Conservation (phyloP, 2,113 vertebrate genomes). For the Petromus typicus region DNA sequence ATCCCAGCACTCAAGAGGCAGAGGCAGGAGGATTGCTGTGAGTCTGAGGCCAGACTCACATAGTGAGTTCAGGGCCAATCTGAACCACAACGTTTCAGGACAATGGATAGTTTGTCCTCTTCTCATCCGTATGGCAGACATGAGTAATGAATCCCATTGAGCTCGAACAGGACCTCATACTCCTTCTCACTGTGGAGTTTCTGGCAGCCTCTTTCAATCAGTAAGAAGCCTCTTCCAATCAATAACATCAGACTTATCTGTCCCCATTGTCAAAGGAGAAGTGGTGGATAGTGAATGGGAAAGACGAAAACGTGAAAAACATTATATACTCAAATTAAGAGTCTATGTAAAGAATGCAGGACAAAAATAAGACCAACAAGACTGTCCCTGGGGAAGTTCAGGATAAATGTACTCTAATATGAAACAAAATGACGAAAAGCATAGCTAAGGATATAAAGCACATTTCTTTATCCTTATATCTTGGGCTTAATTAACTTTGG, state of each 20-base stretch:
- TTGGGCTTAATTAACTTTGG: neutral
- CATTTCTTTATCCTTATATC: neutral
- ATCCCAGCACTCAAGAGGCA: too few relatives aligned
- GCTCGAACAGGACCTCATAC: neutral
- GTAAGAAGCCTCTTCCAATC: neutral
- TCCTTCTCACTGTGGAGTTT: neutral
- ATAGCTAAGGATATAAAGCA: neutral
- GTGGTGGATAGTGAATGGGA: too few relatives aligned
- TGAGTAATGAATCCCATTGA: neutral
- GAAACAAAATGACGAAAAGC: neutral
- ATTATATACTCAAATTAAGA: neutral
- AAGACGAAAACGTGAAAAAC: neutral
- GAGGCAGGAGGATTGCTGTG: too few relatives aligned
- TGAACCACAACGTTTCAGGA: too few relatives aligned
- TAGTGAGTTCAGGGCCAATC: too few relatives aligned
- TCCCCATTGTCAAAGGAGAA: neutral
- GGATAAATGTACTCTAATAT: neutral
- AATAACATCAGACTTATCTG: neutral
- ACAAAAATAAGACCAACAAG: neutral
- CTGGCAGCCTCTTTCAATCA: slow-evolving; percentile 1
- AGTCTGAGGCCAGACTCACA: too few relatives aligned
- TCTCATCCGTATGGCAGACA: neutral
- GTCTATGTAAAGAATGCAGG: neutral
- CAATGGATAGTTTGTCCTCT: neutral
- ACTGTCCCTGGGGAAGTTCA: neutral